Base-by-base conservation (phyloP, 1,140 invertebrate genomes). In the Trichoplusia ni region DNA sequence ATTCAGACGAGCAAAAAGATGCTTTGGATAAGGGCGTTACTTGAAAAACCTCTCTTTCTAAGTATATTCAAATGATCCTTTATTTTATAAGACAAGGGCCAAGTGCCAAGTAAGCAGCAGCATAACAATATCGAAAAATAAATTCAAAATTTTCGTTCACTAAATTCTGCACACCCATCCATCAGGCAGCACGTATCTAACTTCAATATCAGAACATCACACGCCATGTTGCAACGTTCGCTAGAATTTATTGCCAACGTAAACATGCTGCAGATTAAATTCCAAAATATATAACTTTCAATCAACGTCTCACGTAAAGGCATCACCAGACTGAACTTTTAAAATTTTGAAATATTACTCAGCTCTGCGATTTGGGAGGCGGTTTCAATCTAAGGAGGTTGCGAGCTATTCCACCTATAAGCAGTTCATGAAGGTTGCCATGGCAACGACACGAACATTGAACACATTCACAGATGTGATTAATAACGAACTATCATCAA, bases 321-420 rank as follows among this genome's bases (percentile, higher is more conserved):
- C 37, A 72, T 67, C 65, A n/a, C n/a, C n/a, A 68, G 40, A 59
- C 37, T 67, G 58, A 64, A 77, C 64, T 75, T 80, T 75, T 67
- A 77, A 77, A 80, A 70, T 74, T 54, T 77, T 75, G 75, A 80
- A 75, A 78, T 81, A 80, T 80, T 65, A 71, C 69, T 62, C 40
- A 54, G 64, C 65, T 72, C 44, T 51, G 65, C 33, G 63, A 61
- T 56, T 27, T 69, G 51, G 23, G 14, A 8, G 14, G 11, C 54
- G 64, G 38, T 42, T 5, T 25, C 61, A 75, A 27, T 1, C 40
- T 40, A 14, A 65, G 35, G 56, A 23, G 8, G 18, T 37, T 0
- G 38, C 54, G 38, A 7, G 6, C 8, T 47, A 35, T 9, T 35
- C n/a, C n/a, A n/a, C n/a, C n/a, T n/a, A n/a, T n/a, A n/a, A n/a